Percentiles rank a stretch among this genome's conserved stretches.
phyloP scores from a whole-genome alignment of 2,888 invertebrate species.

The Dioctria rufipes region DNA sequence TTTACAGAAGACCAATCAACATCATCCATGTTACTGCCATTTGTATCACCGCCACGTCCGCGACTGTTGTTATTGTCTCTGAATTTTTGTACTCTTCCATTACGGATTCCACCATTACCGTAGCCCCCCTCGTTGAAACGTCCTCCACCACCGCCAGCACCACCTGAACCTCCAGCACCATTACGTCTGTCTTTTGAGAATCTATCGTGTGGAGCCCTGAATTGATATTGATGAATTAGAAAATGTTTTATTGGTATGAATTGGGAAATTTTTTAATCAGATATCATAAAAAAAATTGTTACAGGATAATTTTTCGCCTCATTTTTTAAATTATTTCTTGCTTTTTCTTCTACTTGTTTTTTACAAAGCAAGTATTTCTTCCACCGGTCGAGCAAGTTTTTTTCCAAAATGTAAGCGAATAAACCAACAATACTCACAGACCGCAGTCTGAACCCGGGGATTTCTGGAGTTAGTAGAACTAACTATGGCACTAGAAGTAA shows the following conservation, averaged over 20 bases:
- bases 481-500: no score
- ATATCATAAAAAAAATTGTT: background rate
- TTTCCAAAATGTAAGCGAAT: no score
- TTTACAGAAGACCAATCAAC: constrained; percentile 74
- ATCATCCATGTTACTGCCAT: constrained; percentile 90
- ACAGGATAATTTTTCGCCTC: background rate
- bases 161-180: constrained; percentile 75
- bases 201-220: constrained; percentile 52
- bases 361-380: no score
- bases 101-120: constrained; percentile 75
- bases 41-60: constrained; percentile 92
- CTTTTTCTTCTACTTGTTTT: no score
- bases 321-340: background rate
- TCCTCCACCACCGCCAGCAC: constrained; percentile 94
- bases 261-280: no score
- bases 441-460: no score
- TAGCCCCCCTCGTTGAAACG: no score
- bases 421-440: no score
- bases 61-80: constrained; percentile 94
- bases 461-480: no score
- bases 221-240: background rate
- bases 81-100: constrained; percentile 79
- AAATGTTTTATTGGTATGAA: no score
- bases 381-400: no score
- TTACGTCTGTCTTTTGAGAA: constrained; percentile 33